Evolutionary conservation across 2,797 vertebrate genomes (phyloP), one percentile per base, ranked within the genome.

Genomic region (Chaetophractus vellerosus): DNA sequence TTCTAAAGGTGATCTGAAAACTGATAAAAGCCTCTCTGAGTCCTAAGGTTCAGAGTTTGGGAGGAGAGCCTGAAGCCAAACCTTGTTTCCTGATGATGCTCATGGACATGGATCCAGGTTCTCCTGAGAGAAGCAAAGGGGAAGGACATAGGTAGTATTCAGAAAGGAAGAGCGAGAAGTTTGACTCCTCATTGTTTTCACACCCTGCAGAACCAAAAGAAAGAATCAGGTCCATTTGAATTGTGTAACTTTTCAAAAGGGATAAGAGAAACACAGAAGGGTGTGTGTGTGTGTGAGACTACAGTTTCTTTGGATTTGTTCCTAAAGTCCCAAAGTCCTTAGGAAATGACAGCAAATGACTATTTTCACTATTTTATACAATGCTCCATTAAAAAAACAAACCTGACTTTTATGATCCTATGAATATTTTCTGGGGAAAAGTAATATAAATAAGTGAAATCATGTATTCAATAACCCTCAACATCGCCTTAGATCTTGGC

Each of bases 361-460:
- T 50, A 61, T 68, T 52, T 38, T 16, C 1, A 74, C 61, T 57
- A n/a, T 82, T 26, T 69, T 55, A 41, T 4, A 11, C 69, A 52
- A 16, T 38, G 55, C 6, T 84, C 31, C 33, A 23, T 28, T 71
- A 33, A 63, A 61, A 45, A 45, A 45, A 45, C 45, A 45, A 45
- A 38, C 38, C 33, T 41, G 72, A 8, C 26, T 69, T 90, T 63
- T 36, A 28, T 38, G 74, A 82, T 36, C 68, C 68, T 24, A 31
- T 64, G 52, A 91, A 18, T 76, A 57, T 66, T 57, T 57, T 28
- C 59, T 88, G 19, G 23, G 41, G 23, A 72, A 59, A 87, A 64
- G 72, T 31, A 71, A 2, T 79, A 79, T 41, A 78, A 24, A 41
- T 59, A 63, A 90, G 31, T 85, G 28, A 90, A 94, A 78, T 63